Base-by-base conservation (phyloP, 2,888 invertebrate species). In the Andrena praecox region DNA sequence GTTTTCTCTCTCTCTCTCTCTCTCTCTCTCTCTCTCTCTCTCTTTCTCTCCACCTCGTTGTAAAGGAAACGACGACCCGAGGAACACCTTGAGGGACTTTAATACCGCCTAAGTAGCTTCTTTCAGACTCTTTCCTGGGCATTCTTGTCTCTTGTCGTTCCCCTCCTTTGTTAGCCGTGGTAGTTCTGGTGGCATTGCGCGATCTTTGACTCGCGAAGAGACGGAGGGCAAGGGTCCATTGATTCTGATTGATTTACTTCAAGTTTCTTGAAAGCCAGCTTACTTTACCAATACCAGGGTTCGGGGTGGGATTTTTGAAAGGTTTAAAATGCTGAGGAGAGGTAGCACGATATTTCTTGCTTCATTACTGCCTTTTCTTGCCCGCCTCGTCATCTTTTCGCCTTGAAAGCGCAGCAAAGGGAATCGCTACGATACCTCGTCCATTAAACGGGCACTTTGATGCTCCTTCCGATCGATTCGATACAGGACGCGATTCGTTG, bases 401-500 rank as follows among this genome's bases (percentile, higher is more conserved):
- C 7, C n/a, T n/a, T 31, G 12, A 31, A 33, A 20, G n/a, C n/a
- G 33, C n/a, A 20, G 8, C 31, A 27, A 62, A 67, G 60, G 50
- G 52, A 52, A 67, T 54, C 48, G 16, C 48, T 27, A 31, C 64
- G 64, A 60, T 60, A 16, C 66, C 52, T 8, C 8, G 42, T 33
- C 70, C 76, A 56, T 77, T 56, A 64, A 77, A 29, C 48, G 42
- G 27, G 31, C 20, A 54, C 76, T 77, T 64, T 56, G 70, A 64
- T 35, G 50, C 50, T 68, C 24, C 29, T 31, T 42, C 27, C 52
- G 20, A 68, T 63, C 77, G 60, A 78, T 74, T 62, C 42, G n/a
- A n/a, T 10, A 31, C 35, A 35, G 31, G 62, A 33, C 7, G n/a
- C n/a, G 7, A 33, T 33, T 31, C 62, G 62, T n/a, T 42, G 5